phyloP scores from a whole-genome alignment of 2,797 vertebrate genomes.

The Lagocephalus sceleratus region DNA sequence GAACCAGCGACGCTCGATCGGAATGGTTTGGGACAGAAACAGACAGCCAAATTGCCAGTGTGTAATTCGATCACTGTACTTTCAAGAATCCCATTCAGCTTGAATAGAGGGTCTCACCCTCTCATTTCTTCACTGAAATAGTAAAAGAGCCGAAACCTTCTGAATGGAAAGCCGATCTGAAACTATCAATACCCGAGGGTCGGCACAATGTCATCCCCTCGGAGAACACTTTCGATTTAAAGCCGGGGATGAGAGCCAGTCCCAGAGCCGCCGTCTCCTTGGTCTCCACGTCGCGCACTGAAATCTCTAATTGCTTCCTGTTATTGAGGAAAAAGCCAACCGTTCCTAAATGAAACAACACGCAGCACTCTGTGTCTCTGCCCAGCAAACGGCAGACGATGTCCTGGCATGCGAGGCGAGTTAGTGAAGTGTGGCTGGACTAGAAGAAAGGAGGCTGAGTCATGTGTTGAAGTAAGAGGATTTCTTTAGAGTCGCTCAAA shows the following conservation, averaged over 20 bases:
- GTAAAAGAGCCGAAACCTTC: neutral
- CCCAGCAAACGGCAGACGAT: neutral
- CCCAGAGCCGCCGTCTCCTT: conserved; percentile 14
- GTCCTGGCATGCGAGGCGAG: conserved; percentile 10
- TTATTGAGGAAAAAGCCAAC: conserved; percentile 31
- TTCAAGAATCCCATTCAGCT: conserved; percentile 44
- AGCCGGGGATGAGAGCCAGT: conserved; percentile 11
- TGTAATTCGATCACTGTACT: conserved; percentile 57
- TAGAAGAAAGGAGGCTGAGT: conserved; percentile 32
- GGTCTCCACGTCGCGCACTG: conserved; percentile 8
- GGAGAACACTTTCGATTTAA: conserved; percentile 3
- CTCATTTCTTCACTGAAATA: conserved; percentile 12
- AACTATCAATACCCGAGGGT: neutral
- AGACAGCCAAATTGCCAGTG: conserved; percentile 39
- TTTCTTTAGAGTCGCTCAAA: conserved; percentile 34
- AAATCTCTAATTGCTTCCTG: conserved; percentile 30
- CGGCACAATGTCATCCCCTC: neutral
- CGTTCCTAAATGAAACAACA: conserved; percentile 29
- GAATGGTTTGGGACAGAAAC: conserved; percentile 25
- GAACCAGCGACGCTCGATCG: no score
- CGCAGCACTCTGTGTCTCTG: conserved; percentile 1
- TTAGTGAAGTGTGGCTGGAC: conserved; percentile 23
- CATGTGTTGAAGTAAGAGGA: conserved; percentile 28
- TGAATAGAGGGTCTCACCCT: conserved; percentile 6
- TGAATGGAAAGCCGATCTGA: neutral